Conservation (phyloP, 1,140 invertebrate species). For the fruit fly (Drosophila melanogaster) region DNA sequence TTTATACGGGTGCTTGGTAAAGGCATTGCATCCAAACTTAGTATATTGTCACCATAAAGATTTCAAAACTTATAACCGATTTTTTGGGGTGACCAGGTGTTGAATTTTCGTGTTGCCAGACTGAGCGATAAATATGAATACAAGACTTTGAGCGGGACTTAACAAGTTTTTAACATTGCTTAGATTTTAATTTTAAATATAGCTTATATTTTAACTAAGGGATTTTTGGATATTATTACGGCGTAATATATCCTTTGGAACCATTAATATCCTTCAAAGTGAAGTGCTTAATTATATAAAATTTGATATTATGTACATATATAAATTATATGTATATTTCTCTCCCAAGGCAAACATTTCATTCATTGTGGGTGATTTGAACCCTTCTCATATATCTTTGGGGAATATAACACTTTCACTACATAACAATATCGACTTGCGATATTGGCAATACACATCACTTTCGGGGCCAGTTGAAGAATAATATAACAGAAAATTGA, state of each 20-base stretch:
- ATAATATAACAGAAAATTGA: conserved; percentile 54
- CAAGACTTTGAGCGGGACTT: too few species aligned
- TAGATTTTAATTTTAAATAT: too few species aligned
- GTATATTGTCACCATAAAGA: too few species aligned
- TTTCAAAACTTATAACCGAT: not conserved
- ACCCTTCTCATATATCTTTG: not conserved
- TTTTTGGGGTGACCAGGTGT: not conserved
- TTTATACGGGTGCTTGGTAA: too few species aligned
- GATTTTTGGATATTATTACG: too few species aligned
- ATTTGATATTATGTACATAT: too few species aligned
- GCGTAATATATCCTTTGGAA: too few species aligned
- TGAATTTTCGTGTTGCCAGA: conserved; percentile 13
- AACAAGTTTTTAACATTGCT: too few species aligned
- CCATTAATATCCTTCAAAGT: not conserved
- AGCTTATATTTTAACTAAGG: too few species aligned
- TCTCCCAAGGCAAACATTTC: not conserved
- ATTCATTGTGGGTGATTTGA: not conserved
- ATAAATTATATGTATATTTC: not conserved
- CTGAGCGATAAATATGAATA: not conserved
- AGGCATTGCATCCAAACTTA: not conserved
- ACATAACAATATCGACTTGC: not conserved
- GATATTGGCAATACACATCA: conserved; percentile 32
- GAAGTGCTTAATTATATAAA: not conserved
- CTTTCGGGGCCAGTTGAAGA: conserved; percentile 23
- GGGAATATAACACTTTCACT: conserved; percentile 63